Conservation (phyloP, 2,113 vertebrate genomes). For the Corydoras sp. region DNA sequence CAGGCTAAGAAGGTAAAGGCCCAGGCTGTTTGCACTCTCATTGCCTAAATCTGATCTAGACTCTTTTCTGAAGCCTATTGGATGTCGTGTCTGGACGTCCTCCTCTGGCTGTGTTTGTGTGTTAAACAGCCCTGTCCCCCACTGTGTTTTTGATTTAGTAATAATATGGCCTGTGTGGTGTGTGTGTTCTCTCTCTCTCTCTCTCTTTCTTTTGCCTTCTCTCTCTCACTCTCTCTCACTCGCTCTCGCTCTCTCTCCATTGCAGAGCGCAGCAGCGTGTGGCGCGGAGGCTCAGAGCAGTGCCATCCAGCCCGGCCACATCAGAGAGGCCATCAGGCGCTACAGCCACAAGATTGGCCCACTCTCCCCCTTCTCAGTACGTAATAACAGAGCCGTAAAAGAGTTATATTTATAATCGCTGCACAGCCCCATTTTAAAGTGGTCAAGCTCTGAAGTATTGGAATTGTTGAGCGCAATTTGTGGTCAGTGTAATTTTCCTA, state of each 20-base stretch:
- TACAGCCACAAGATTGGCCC: conserved; percentile 89
- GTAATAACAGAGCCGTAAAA: conserved; percentile 87
- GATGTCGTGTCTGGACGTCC: conserved; percentile 27
- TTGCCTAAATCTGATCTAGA: conserved; percentile 28
- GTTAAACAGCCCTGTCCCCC: conserved; percentile 33
- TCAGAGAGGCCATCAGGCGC: conserved; percentile 94
- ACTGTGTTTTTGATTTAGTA: conserved; percentile 42
- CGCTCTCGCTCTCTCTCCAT: conserved; percentile 57
- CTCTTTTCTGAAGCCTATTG: conserved; percentile 22
- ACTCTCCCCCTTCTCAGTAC: conserved; percentile 84
- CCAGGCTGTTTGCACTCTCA: background rate
- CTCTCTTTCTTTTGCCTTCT: too few relatives aligned
- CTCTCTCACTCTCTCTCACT: conserved; percentile 21
- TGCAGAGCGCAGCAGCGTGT: conserved; percentile 81
- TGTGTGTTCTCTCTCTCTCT: background rate
- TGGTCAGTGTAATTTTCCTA: conserved; percentile 79
- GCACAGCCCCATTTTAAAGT: conserved; percentile 85
- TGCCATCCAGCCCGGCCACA: conserved; percentile 95
- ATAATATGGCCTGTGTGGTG: conserved; percentile 35
- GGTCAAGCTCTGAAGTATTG: conserved; percentile 81
- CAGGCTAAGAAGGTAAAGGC: conserved; percentile 1
- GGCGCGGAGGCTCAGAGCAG: conserved; percentile 81
- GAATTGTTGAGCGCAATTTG: conserved; percentile 87
- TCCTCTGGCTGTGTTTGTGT: conserved; percentile 34
- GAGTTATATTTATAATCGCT: conserved; percentile 85